Evolutionary conservation across 2,888 invertebrate genomes (phyloP), one percentile per base, ranked within the genome.

Genomic region (Nowickia ferox): DNA sequence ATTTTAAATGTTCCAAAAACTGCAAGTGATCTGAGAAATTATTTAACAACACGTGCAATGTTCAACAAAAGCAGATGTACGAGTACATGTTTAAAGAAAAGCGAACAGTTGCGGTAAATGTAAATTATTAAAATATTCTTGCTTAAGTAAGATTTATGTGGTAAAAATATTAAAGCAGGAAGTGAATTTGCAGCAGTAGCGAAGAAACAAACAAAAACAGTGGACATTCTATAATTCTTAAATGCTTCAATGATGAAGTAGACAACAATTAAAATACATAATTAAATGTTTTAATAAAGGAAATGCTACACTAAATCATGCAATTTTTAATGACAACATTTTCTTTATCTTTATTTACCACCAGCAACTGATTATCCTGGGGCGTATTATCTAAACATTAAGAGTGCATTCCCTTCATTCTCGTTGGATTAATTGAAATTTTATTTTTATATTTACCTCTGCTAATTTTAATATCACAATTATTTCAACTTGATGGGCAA

Each of bases 41-140:
- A 55, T 61, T 65, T 72, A 66, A 86, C 66, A 79, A 79, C 76
- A 83, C 61, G 72, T 66, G 44, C 42, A 80, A 63, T 76, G 51
- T 76, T 55, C 19, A 10, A 10, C 30, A 13, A 10, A 44, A 69
- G 38, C 61, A 78, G 61, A 78, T 71, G 61, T 38, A 71, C 6
- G 2, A n/a, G n/a, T n/a, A n/a, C n/a, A 30, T 30, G 6, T 17
- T 65, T 9, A 8, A 9, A 5, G 19, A 19, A 38, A 77, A 11
- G 0, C 8, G 40, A 77, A 57, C 66, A 68, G 68, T 48, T 77
- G 57, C 46, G 44, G 17, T 17, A n/a, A 19, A 46, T 8, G 17
- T 40, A 46, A 4, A 1, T 19, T 17, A 51, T 17, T 17, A n/a
- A 51, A 51, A 55, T 44, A 10, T 1, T 59, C 1, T 22, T 5